Evolutionary conservation across 1,140 invertebrate species (phyloP).

Genomic region (Diprion similis): DNA sequence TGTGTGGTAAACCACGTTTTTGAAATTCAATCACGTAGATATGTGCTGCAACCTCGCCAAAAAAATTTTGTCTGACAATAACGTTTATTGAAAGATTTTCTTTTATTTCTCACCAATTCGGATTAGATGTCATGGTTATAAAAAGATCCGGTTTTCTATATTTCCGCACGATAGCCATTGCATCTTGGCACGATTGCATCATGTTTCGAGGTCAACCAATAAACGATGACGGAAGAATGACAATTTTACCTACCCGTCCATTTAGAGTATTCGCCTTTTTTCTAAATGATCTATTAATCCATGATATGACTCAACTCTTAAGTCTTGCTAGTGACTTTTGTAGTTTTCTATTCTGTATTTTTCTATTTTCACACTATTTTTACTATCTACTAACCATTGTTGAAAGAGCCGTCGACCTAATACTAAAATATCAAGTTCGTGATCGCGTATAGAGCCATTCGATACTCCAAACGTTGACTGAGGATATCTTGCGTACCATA

Average conservation of each 20-base stretch:
- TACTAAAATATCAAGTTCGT: slow-evolving; percentile 3
- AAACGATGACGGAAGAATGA: slow-evolving; percentile 55
- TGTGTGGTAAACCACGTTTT: slow-evolving; percentile 27
- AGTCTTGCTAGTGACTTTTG: slow-evolving; percentile 62
- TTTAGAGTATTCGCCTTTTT: slow-evolving; percentile 20
- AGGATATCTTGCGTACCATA: slow-evolving; percentile 19
- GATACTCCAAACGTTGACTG: slow-evolving; percentile 8
- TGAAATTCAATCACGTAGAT: slow-evolving; percentile 36
- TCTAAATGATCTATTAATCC: too few species aligned
- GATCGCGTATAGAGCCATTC: background rate
- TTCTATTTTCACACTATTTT: slow-evolving; percentile 61
- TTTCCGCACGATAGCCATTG: slow-evolving; percentile 38
- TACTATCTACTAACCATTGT: slow-evolving; percentile 12
- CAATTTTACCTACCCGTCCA: slow-evolving; percentile 40
- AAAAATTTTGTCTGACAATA: slow-evolving; percentile 9
- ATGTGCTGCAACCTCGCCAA: slow-evolving; percentile 6
- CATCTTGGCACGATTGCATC: slow-evolving; percentile 17
- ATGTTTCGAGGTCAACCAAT: slow-evolving; percentile 45
- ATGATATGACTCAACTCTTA: slow-evolving; percentile 71
- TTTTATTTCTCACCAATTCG: slow-evolving; percentile 56
- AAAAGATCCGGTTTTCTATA: slow-evolving; percentile 42
- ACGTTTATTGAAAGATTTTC: too few species aligned
- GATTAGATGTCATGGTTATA: too few species aligned
- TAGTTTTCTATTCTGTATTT: slow-evolving; percentile 64
- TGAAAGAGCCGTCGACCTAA: background rate